A percentile compares a stretch with the other conserved stretches of the same genome.
These are phyloP conservation scores for Sander vitreus DNA, from an alignment of 2,113 vertebrate genomes.

Conservation along the genomic window DNA sequence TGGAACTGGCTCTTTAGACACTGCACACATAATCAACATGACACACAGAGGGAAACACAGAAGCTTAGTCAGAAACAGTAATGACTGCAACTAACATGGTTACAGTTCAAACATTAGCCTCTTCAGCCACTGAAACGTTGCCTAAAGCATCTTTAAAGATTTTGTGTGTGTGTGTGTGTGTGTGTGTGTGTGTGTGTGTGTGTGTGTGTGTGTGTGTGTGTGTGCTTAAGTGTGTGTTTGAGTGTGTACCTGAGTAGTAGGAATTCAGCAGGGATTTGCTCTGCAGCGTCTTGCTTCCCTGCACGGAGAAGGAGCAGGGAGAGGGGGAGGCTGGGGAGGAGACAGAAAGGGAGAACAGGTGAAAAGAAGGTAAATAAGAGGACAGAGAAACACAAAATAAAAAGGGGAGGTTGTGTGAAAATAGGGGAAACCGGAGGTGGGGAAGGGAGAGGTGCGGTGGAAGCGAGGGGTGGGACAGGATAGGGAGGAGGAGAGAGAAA, in stretches of 20 bases:
- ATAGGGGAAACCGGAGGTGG: slow-evolving; percentile 42
- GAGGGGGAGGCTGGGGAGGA: slow-evolving; percentile 85
- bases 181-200: slow-evolving; percentile 33
- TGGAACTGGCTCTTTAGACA: slow-evolving; percentile 89
- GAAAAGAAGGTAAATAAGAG: slow-evolving; percentile 55
- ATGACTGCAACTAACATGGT: too few species aligned
- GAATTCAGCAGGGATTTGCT: slow-evolving; percentile 91
- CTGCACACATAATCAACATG: slow-evolving; percentile 66
- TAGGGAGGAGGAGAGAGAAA: neutral
- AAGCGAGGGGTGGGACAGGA: neutral
- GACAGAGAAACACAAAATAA: neutral
- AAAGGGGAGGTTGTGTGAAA: neutral
- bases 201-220: slow-evolving; percentile 42
- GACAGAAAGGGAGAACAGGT: slow-evolving; percentile 62
- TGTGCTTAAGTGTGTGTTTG: neutral
- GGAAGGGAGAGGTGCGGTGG: slow-evolving; percentile 30
- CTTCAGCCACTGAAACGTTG: neutral
- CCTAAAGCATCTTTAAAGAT: slow-evolving; percentile 16
- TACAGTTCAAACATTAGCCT: neutral
- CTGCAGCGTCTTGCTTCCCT: slow-evolving; percentile 91
- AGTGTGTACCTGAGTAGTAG: slow-evolving; percentile 86
- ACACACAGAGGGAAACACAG: slow-evolving; percentile 23
- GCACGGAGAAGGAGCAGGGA: slow-evolving; percentile 90
- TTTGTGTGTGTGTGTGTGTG: slow-evolving; percentile 6
- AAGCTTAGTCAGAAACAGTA: neutral